Evolutionary conservation across 2,888 invertebrate genomes (phyloP), one percentile per base, ranked within the genome.

Genomic region (Ischnus inquisitorius): DNA sequence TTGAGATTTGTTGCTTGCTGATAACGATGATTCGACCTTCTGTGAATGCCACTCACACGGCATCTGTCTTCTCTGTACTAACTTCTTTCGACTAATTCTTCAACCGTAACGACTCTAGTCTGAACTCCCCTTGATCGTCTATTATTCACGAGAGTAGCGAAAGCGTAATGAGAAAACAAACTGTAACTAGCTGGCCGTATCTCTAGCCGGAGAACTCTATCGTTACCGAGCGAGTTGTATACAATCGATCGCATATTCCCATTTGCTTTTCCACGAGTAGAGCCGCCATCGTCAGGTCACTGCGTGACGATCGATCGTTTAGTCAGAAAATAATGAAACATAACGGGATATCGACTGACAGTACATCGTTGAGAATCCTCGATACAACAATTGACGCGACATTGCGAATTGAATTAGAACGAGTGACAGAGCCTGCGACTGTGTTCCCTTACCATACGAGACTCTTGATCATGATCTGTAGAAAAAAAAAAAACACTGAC

Each of bases 401-500:
- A 43, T 64, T 28, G 54, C 28, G 43, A 54, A 71, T 69, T 60
- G 16, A 43, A 60, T 75, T 71, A 64, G 39, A 78, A 48, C 39
- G 62, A 41, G 12, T 64, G 60, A 79, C 46, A 34, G 14, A 46
- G 19, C 16, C 64, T 39, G 51, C 48, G 71, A 71, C 28, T 43
- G 76, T 34, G 54, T 65, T 69, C 68, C 71, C 62, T 34, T 39
- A 41, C 22, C 62, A 64, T 64, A 51, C 46, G 34, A 54, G 39
- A 71, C 51, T 77, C 43, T 72, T 77, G 57, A 74, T 77, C 57
- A 54, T 69, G n/a, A 64, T 83, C 54, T 82, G 69, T 83, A 80
- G 83, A 81, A 72, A 19, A 77, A 43, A 79, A 51, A 75, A 79
- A 79, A 72, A 86, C 85, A 79, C 68, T 86, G 84, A 83, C 77